These are phyloP conservation scores for Steatocranus sp. DNA, from an alignment of 2,797 vertebrate species.

Conservation along the genomic window DNA sequence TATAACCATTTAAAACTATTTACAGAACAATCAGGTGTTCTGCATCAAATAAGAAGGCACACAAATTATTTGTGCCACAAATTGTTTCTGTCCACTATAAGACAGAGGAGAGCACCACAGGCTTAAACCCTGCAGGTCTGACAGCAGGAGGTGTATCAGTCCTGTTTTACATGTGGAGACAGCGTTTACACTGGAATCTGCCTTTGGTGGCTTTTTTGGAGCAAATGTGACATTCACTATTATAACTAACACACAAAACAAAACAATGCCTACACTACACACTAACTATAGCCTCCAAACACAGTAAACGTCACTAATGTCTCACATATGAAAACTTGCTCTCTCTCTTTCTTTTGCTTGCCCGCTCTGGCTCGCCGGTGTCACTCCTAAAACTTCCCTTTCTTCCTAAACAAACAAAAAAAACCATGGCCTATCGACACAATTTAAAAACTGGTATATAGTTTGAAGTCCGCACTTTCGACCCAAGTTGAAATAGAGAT, in stretches of 20 bases:
- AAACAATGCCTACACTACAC: neutral
- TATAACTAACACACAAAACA: neutral
- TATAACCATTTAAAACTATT: too few species aligned
- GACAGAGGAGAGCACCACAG: too few species aligned
- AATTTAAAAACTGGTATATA: neutral
- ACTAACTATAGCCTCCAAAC: neutral
- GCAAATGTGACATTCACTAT: neutral
- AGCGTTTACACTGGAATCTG: neutral
- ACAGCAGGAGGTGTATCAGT: neutral
- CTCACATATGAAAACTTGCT: too few species aligned
- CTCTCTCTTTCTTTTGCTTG: too few species aligned
- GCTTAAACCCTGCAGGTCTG: neutral
- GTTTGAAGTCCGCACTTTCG: neutral
- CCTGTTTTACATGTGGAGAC: neutral
- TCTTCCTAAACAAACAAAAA: too few species aligned
- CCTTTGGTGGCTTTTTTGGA: neutral
- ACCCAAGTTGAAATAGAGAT: neutral
- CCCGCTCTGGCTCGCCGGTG: too few species aligned
- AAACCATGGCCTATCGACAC: neutral
- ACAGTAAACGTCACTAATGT: too few species aligned
- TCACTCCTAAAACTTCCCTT: too few species aligned
- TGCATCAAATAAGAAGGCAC: too few species aligned
- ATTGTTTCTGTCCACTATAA: too few species aligned
- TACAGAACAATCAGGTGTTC: too few species aligned
- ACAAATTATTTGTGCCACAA: too few species aligned